Evolutionary conservation across 2,888 invertebrate species (phyloP).

Genomic region (Pycnomerus fuliginosus): DNA sequence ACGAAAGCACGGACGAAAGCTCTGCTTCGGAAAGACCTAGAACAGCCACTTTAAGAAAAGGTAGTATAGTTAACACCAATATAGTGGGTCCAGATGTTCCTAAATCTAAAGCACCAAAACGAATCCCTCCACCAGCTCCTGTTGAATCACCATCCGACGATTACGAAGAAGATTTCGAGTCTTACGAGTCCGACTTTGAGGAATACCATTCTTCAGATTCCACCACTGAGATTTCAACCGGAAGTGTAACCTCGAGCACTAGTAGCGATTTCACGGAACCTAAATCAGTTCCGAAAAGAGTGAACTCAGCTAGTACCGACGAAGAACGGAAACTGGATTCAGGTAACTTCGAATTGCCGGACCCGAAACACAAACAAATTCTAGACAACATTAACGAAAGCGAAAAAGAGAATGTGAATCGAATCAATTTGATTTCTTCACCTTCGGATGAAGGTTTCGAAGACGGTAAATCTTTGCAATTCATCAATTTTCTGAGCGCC

Average conservation of each 20-base stretch:
- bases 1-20: conserved; percentile 32
- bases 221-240: conserved; percentile 13
- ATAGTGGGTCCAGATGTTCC: conserved; percentile 46
- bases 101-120: conserved; percentile 10
- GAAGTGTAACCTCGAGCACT: conserved; percentile 13
- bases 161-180: conserved; percentile 60
- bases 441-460: conserved; percentile 61
- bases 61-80: conserved; percentile 46
- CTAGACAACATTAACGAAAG: conserved; percentile 52
- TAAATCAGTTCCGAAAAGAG: conserved; percentile 24
- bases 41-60: conserved; percentile 49
- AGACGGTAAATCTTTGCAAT: conserved; percentile 53
- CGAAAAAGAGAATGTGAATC: conserved; percentile 47
- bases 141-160: conserved; percentile 21
- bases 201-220: conserved; percentile 41
- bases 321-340: conserved; percentile 61
- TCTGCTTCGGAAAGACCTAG: conserved; percentile 44
- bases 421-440: conserved; percentile 41
- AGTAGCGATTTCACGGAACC: conserved; percentile 17
- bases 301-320: conserved; percentile 43
- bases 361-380: conserved; percentile 45
- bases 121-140: conserved; percentile 7
- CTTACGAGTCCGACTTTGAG: conserved; percentile 61
- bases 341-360: conserved; percentile 58
- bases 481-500: conserved; percentile 50